phyloP scores from a whole-genome alignment of 2,888 invertebrate genomes.

The Sisyra terminalis region DNA sequence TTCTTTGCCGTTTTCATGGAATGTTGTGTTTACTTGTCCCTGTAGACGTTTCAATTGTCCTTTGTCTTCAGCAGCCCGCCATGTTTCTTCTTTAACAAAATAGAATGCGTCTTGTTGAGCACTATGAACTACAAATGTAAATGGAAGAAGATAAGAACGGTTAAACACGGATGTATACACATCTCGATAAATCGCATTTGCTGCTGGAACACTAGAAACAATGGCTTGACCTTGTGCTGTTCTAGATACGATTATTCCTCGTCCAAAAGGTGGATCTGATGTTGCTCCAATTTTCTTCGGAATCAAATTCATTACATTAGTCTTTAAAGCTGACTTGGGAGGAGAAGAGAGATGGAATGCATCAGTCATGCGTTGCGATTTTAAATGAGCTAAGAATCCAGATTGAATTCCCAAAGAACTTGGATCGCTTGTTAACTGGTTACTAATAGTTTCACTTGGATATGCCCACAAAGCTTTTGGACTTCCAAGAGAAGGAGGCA shows the following conservation, averaged over 20 bases:
- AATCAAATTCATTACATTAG: conserved; percentile 56
- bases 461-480: conserved; percentile 35
- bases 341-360: conserved; percentile 61
- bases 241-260: conserved; percentile 70
- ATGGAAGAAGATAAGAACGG: conserved; percentile 70
- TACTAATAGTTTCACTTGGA: conserved; percentile 29
- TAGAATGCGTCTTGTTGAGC: conserved; percentile 85
- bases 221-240: conserved; percentile 64
- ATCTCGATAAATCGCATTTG: conserved; percentile 79
- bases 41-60: conserved; percentile 79
- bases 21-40: conserved; percentile 80
- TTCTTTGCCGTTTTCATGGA: conserved; percentile 65
- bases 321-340: conserved; percentile 62
- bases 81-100: conserved; percentile 82
- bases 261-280: conserved; percentile 79
- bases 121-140: conserved; percentile 75
- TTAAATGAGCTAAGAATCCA: conserved; percentile 67
- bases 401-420: conserved; percentile 62
- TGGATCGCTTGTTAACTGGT: conserved; percentile 33
- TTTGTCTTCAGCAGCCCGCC: conserved; percentile 78
- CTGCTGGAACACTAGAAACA: conserved; percentile 73
- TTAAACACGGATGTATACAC: conserved; percentile 89
- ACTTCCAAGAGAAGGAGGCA: conserved; percentile 43
- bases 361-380: conserved; percentile 61
- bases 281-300: conserved; percentile 64